Percentiles rank a stretch among this genome's conserved stretches.
Conservation (phyloP, 2,797 vertebrate species). For the Mycteria americana region DNA sequence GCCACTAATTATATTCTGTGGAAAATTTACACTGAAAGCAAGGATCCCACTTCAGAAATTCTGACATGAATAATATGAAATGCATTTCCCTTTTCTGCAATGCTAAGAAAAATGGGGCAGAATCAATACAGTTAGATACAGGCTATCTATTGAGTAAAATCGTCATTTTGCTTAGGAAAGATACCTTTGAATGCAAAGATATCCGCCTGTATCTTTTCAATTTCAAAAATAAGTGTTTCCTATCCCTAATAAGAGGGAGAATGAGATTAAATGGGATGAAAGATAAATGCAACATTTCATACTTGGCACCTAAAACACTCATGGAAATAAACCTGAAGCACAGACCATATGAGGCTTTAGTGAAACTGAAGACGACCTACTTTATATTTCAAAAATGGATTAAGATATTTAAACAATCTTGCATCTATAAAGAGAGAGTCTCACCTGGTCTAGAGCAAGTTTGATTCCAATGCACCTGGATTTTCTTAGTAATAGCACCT, state of each 20-base stretch:
- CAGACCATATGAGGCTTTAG: not conserved
- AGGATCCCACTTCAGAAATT: not conserved
- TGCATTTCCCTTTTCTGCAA: not conserved
- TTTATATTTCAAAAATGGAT: not conserved
- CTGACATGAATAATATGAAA: not conserved
- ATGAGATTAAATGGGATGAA: constrained; percentile 33
- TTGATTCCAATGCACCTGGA: not conserved
- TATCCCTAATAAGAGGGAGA: not conserved
- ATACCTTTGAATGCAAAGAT: not conserved
- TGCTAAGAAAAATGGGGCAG: not conserved
- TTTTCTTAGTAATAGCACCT: not conserved
- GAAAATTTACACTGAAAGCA: not conserved
- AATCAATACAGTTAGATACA: not conserved
- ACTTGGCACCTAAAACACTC: not conserved
- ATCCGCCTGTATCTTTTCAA: not conserved
- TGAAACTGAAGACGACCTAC: not conserved
- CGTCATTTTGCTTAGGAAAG: not conserved
- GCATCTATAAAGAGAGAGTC: not conserved
- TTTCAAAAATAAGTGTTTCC: constrained; percentile 2
- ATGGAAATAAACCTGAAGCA: constrained; percentile 26
- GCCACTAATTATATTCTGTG: not conserved
- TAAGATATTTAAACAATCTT: constrained; percentile 22
- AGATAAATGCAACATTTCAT: not conserved
- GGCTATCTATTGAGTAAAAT: not conserved
- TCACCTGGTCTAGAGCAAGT: not conserved